These are phyloP conservation scores for Siniperca scherzeri DNA, from an alignment of 2,797 vertebrate genomes.

Conservation along the genomic window DNA sequence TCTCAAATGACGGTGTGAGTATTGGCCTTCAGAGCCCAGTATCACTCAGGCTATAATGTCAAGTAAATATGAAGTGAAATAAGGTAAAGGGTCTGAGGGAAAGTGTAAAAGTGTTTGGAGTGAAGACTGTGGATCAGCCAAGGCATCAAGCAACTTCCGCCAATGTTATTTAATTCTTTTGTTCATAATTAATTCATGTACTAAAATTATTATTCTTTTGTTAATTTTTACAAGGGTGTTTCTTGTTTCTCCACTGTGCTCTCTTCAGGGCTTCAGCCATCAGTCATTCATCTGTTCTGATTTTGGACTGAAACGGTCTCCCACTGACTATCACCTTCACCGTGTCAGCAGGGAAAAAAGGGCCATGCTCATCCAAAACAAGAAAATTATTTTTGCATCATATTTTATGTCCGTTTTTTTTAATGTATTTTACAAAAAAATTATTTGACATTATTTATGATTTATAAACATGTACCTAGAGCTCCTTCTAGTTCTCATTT, in stretches of 20 bases:
- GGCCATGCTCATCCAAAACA: neutral
- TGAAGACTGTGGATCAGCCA: neutral
- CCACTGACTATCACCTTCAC: neutral
- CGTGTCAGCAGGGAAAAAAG: neutral
- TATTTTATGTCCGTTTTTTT: neutral
- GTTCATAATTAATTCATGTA: too few species aligned
- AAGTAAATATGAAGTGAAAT: neutral
- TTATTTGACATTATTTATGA: neutral
- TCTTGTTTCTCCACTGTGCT: neutral
- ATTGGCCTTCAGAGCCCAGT: neutral
- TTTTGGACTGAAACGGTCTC: too few species aligned
- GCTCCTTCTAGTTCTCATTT: neutral
- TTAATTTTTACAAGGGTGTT: neutral
- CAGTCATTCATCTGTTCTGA: neutral
- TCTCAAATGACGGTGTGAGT: neutral
- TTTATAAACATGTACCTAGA: neutral
- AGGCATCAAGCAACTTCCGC: neutral
- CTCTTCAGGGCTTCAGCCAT: neutral
- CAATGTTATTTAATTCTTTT: too few species aligned
- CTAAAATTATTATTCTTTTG: too few species aligned
- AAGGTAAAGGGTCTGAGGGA: neutral
- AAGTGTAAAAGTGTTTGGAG: neutral
- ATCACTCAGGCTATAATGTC: neutral
- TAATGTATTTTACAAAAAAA: neutral
- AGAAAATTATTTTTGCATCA: neutral